Percentiles rank a stretch among this genome's conserved stretches.
Conservation (phyloP, 1,140 invertebrate species). For the Delia radicum region DNA sequence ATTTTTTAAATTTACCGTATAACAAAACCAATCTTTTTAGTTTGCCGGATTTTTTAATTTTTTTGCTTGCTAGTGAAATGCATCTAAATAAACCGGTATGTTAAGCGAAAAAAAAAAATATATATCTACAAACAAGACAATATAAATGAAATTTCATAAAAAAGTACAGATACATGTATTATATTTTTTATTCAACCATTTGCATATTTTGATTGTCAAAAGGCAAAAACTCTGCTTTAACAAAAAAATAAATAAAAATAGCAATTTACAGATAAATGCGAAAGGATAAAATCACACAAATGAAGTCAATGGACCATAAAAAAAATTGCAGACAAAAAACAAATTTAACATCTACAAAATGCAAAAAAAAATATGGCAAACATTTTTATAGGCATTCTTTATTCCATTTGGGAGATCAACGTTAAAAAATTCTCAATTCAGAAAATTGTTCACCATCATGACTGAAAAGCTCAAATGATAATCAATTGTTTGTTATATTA, state of each 20-base stretch:
- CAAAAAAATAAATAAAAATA: neutral
- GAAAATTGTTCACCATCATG: neutral
- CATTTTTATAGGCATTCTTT: neutral
- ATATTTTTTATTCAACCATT: neutral
- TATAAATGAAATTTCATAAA: neutral
- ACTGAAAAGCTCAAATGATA: neutral
- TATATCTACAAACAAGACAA: neutral
- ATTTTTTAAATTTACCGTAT: no score
- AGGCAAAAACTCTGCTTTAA: neutral
- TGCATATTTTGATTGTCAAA: neutral
- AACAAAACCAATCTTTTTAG: neutral
- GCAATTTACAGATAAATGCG: neutral
- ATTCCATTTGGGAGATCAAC: neutral
- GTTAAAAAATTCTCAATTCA: neutral
- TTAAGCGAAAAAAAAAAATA: no score
- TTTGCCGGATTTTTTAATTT: slow-evolving; percentile 6
- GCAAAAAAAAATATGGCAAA: neutral
- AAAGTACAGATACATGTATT: neutral
- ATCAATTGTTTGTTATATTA: neutral
- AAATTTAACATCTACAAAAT: no score
- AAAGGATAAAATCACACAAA: neutral
- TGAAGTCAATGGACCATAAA: neutral
- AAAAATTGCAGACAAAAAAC: no score
- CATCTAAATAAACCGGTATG: slow-evolving; percentile 10
- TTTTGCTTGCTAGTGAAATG: slow-evolving; percentile 2